These are phyloP conservation scores for Myodes glareolus DNA, from an alignment of 2,113 vertebrate genomes.

Conservation along the genomic window DNA sequence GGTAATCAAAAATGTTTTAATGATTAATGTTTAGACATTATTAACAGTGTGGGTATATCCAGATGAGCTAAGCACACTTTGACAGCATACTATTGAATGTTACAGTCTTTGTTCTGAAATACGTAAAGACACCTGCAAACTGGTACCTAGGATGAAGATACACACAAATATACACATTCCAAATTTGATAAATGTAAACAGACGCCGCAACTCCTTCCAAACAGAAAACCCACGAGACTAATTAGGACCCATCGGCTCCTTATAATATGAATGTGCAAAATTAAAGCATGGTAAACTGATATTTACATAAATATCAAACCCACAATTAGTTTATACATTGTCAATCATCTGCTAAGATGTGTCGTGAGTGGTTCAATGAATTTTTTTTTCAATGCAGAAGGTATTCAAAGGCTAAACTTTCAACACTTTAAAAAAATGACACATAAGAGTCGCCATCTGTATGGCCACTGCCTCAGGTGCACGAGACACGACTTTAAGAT, in stretches of 20 bases:
- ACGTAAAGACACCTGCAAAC: slow-evolving; percentile 86
- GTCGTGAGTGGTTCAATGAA: slow-evolving; percentile 72
- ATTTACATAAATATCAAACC: slow-evolving; percentile 87
- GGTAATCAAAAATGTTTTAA: slow-evolving; percentile 89
- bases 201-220: slow-evolving; percentile 85
- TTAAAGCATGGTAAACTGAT: slow-evolving; percentile 85
- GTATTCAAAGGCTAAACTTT: slow-evolving; percentile 76
- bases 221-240: slow-evolving; percentile 83
- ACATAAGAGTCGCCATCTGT: slow-evolving; percentile 65
- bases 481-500: slow-evolving; percentile 76
- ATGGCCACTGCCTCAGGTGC: slow-evolving; percentile 68
- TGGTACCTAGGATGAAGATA: slow-evolving; percentile 87
- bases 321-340: slow-evolving; percentile 81
- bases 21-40: slow-evolving; percentile 87
- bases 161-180: slow-evolving; percentile 76
- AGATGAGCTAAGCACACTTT: slow-evolving; percentile 86
- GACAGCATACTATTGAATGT: slow-evolving; percentile 81
- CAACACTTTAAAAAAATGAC: slow-evolving; percentile 75
- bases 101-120: slow-evolving; percentile 85
- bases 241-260: slow-evolving; percentile 81
- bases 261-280: slow-evolving; percentile 86
- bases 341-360: slow-evolving; percentile 76
- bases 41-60: slow-evolving; percentile 85
- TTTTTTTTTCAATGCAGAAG: slow-evolving; percentile 72
- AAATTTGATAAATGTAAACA: slow-evolving; percentile 85